Conservation (phyloP, 1,140 invertebrate species). For the Harpegnathos saltator region DNA sequence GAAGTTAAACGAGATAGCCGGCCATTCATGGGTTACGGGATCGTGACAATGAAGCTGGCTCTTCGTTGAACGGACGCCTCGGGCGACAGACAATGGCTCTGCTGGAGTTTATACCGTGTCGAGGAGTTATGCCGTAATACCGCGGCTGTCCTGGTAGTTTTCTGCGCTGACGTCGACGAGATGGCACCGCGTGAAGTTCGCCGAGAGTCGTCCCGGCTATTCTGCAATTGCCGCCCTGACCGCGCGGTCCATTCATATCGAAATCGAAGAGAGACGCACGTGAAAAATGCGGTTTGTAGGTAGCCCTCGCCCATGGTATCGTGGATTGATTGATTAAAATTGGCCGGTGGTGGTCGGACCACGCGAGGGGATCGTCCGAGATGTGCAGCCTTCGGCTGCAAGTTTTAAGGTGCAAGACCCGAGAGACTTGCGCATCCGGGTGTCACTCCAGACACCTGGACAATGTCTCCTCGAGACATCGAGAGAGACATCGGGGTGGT, state of each 20-base stretch:
- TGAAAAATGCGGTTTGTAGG: background rate
- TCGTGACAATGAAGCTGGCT: conserved; percentile 79
- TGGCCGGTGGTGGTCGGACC: background rate
- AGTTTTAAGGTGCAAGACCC: background rate
- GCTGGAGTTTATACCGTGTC: conserved; percentile 78
- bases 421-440: too few relatives aligned
- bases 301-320: background rate
- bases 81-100: conserved; percentile 79
- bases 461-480: too few relatives aligned
- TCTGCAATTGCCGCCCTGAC: conserved; percentile 26
- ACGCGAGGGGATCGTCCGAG: background rate
- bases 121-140: conserved; percentile 67
- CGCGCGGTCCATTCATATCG: background rate
- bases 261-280: background rate
- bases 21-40: conserved; percentile 77
- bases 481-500: too few relatives aligned
- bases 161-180: conserved; percentile 47
- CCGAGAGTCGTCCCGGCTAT: conserved; percentile 21
- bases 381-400: background rate
- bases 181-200: conserved; percentile 27
- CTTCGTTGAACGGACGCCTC: conserved; percentile 70
- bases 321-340: background rate
- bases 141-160: conserved; percentile 61
- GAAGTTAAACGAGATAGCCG: conserved; percentile 82
- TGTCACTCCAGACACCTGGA: too few relatives aligned